phyloP scores from a whole-genome alignment of 1,140 invertebrate species.

The Pseudomyrmex pallidus region DNA sequence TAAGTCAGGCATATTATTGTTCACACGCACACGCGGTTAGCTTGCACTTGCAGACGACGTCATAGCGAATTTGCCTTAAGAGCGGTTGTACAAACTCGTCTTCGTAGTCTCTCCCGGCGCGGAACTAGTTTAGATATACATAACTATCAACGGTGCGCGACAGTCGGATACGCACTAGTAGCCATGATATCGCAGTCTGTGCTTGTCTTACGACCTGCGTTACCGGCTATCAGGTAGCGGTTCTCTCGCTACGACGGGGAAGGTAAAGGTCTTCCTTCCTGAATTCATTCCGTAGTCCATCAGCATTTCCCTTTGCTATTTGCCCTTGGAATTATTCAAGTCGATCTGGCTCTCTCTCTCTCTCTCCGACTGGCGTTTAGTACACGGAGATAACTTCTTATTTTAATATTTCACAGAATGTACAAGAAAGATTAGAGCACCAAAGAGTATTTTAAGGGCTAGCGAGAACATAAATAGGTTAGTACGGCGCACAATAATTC shows the following conservation, averaged over 20 bases:
- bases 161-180: conserved; percentile 49
- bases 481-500: background rate
- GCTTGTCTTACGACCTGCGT: conserved; percentile 62
- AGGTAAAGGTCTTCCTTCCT: conserved; percentile 54
- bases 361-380: background rate
- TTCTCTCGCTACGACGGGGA: conserved; percentile 35
- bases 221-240: conserved; percentile 63
- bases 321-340: conserved; percentile 59
- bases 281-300: conserved; percentile 58
- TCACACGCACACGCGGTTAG: conserved; percentile 11
- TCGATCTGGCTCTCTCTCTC: conserved; percentile 34
- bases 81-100: background rate
- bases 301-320: conserved; percentile 60
- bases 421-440: conserved; percentile 10
- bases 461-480: background rate
- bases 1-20: conserved; percentile 14
- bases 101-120: conserved; percentile 52
- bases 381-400: background rate
- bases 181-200: conserved; percentile 36
- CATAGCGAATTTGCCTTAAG: conserved; percentile 16
- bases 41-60: background rate
- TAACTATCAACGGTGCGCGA: conserved; percentile 48
- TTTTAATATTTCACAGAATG: conserved; percentile 38
- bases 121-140: conserved; percentile 40
- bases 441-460: background rate